A percentile compares a stretch with the other conserved stretches of the same genome.
Conservation (phyloP, 2,888 invertebrate species). For the Perdita meconis region DNA sequence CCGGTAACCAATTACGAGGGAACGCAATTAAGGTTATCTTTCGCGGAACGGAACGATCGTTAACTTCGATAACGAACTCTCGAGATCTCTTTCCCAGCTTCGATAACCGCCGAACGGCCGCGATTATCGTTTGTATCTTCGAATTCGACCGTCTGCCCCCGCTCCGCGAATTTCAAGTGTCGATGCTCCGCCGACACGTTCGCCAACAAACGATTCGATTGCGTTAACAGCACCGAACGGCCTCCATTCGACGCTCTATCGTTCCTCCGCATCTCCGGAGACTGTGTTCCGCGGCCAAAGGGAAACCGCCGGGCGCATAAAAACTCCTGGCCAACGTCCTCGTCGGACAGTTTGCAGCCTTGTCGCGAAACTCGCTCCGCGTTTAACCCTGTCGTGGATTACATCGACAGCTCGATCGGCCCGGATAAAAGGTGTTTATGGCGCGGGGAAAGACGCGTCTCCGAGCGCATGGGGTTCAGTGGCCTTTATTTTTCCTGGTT, state of each 20-base stretch:
- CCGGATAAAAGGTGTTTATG: neutral
- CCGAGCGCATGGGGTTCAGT: too few relatives aligned
- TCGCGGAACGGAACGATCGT: slow-evolving; percentile 14
- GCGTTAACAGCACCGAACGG: slow-evolving; percentile 27
- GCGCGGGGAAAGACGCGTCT: neutral
- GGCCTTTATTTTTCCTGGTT: too few relatives aligned
- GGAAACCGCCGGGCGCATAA: neutral
- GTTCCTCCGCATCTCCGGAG: slow-evolving; percentile 15
- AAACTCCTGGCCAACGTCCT: slow-evolving; percentile 38
- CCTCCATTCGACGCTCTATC: slow-evolving; percentile 20
- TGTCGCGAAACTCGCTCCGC: slow-evolving; percentile 40
- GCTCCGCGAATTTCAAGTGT: slow-evolving; percentile 8
- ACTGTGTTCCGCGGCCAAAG: neutral
- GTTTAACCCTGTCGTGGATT: slow-evolving; percentile 20
- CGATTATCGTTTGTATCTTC: slow-evolving; percentile 48
- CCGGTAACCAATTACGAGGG: slow-evolving; percentile 36
- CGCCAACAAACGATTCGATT: slow-evolving; percentile 9
- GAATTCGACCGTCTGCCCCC: slow-evolving; percentile 4
- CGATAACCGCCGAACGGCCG: slow-evolving; percentile 10
- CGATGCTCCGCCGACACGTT: neutral
- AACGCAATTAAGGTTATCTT: slow-evolving; percentile 38
- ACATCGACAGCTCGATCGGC: neutral
- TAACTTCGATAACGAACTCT: slow-evolving; percentile 19
- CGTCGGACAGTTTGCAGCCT: slow-evolving; percentile 42
- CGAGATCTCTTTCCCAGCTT: slow-evolving; percentile 18